These are phyloP conservation scores for Lycaena phlaeas DNA, from an alignment of 2,888 invertebrate genomes.

Conservation along the genomic window DNA sequence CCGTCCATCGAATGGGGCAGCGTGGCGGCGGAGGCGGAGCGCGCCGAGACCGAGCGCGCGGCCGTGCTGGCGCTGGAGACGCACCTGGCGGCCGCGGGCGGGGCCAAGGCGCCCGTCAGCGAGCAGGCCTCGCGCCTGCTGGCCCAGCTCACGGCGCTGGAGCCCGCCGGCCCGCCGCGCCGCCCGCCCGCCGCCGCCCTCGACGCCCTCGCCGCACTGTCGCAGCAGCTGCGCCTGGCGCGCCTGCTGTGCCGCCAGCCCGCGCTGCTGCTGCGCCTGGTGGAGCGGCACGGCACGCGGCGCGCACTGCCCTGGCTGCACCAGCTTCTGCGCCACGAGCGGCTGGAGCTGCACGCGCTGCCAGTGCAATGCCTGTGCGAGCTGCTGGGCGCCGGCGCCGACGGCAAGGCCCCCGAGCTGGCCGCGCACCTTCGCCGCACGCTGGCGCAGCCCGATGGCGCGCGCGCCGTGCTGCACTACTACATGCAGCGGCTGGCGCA, in stretches of 20 bases:
- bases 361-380: slow-evolving; percentile 99
- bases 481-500: slow-evolving; percentile 89
- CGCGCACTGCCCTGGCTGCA: slow-evolving; percentile 98
- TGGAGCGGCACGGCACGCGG: slow-evolving; percentile 89
- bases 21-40: slow-evolving; percentile 31
- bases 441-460: slow-evolving; percentile 69
- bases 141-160: slow-evolving; percentile 75
- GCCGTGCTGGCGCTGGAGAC: slow-evolving; percentile 83
- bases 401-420: slow-evolving; percentile 78
- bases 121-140: slow-evolving; percentile 90
- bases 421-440: slow-evolving; percentile 71
- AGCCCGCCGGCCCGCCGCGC: slow-evolving; percentile 87
- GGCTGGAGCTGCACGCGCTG: slow-evolving; percentile 88
- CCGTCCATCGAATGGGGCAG: slow-evolving; percentile 55
- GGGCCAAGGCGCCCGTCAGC: slow-evolving; percentile 89
- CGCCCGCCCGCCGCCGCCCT: slow-evolving; percentile 84
- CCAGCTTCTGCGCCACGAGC: slow-evolving; percentile 92
- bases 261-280: slow-evolving; percentile 92
- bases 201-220: slow-evolving; percentile 87
- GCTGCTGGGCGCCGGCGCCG: slow-evolving; percentile 81
- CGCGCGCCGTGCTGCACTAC: slow-evolving; percentile 91
- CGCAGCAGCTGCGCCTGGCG: slow-evolving; percentile 87
- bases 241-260: slow-evolving; percentile 93
- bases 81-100: slow-evolving; percentile 91
- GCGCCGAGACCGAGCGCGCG: slow-evolving; percentile 50